Conservation (phyloP, 2,113 vertebrate genomes). For the Hydropotes inermis region DNA sequence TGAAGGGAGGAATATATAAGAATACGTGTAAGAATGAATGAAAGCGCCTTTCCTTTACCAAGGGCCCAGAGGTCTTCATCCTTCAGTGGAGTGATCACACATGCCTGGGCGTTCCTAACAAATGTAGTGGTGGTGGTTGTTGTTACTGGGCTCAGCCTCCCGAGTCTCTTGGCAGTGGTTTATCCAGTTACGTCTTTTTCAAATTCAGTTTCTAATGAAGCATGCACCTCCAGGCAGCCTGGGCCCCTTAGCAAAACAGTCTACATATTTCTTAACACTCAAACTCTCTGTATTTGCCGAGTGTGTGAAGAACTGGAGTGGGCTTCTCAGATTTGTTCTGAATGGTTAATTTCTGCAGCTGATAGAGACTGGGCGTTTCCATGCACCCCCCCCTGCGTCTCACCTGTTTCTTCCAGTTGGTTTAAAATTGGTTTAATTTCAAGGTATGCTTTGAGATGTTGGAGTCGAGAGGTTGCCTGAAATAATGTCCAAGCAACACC, state of each 20-base stretch:
- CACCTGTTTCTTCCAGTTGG: background rate
- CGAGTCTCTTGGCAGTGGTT: background rate
- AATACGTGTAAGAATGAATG: background rate
- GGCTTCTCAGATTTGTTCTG: rapidly evolving
- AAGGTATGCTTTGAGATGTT: rapidly evolving
- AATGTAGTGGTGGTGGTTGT: rapidly evolving
- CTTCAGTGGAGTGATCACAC: rapidly evolving
- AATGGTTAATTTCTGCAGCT: no score
- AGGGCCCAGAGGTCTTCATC: rapidly evolving
- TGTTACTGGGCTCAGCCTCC: background rate
- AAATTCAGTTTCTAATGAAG: background rate
- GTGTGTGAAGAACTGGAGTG: rapidly evolving
- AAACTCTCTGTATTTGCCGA: no score
- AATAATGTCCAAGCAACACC: no score
- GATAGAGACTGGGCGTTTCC: rapidly evolving
- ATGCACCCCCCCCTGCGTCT: rapidly evolving
- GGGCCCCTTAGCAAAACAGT: background rate
- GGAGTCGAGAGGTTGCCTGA: background rate
- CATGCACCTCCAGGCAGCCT: no score
- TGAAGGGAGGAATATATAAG: background rate
- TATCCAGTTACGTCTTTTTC: rapidly evolving
- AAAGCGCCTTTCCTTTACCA: background rate
- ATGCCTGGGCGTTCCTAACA: background rate
- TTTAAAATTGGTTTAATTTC: background rate
- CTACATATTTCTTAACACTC: no score